Conservation (phyloP, 2,113 vertebrate genomes). For the Entosphenus tridentatus region DNA sequence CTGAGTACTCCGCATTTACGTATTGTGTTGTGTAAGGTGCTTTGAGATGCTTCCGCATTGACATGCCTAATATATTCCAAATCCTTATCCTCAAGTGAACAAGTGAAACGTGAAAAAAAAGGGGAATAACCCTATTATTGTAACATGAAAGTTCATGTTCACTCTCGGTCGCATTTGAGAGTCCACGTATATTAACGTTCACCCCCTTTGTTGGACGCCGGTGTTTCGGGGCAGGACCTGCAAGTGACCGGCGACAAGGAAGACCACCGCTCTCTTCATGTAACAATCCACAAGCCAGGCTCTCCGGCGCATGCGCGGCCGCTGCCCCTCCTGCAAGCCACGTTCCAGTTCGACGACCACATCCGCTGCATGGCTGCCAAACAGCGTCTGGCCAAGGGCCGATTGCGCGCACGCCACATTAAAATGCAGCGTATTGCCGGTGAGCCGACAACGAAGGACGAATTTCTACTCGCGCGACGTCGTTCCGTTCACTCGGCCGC, state of each 20-base stretch:
- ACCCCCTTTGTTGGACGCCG: too few species aligned
- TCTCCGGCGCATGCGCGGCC: constrained; percentile 88
- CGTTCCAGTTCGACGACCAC: constrained; percentile 81
- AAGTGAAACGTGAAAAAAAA: too few species aligned
- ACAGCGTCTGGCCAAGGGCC: constrained; percentile 78
- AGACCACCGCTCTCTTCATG: constrained; percentile 76
- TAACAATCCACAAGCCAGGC: constrained; percentile 78
- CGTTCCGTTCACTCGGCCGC: not conserved
- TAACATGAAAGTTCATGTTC: too few species aligned
- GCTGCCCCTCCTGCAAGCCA: constrained; percentile 89
- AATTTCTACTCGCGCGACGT: too few species aligned
- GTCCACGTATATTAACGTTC: too few species aligned
- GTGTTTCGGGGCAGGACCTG: constrained; percentile 45
- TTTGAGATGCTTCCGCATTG: too few species aligned
- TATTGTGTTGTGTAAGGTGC: too few species aligned
- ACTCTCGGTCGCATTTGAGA: too few species aligned
- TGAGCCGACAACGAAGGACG: constrained; percentile 13
- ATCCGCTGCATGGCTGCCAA: constrained; percentile 97
- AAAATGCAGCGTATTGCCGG: constrained; percentile 96
- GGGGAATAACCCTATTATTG: too few species aligned
- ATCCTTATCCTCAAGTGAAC: too few species aligned
- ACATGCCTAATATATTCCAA: too few species aligned
- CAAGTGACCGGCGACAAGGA: constrained; percentile 90
- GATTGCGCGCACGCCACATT: constrained; percentile 79
- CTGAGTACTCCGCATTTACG: too few species aligned